phyloP scores from a whole-genome alignment of 2,888 invertebrate genomes.

The Dorcus hopei region DNA sequence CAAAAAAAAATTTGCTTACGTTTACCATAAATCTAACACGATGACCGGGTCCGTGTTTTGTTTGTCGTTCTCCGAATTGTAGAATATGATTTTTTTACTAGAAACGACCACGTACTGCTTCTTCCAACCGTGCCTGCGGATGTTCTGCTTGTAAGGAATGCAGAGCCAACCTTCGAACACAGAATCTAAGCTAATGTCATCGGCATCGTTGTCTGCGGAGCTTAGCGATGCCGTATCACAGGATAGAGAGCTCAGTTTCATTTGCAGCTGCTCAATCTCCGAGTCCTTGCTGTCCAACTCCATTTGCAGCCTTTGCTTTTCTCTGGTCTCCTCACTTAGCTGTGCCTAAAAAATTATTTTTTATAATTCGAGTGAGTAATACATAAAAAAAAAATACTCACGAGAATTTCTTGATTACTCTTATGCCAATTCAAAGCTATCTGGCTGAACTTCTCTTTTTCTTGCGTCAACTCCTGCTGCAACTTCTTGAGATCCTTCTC shows the following conservation, averaged over 20 bases:
- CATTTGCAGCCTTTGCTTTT: conserved; percentile 82
- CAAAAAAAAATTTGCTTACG: conserved; percentile 31
- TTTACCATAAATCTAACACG: conserved; percentile 90
- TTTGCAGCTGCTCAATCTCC: conserved; percentile 89
- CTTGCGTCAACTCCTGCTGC: conserved; percentile 90
- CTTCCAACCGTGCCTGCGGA: conserved; percentile 93
- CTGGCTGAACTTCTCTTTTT: conserved; percentile 92
- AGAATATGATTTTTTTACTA: conserved; percentile 95
- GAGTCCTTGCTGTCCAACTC: conserved; percentile 96
- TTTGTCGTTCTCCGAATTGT: conserved; percentile 91
- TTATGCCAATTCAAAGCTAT: conserved; percentile 79
- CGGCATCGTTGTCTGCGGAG: conserved; percentile 83
- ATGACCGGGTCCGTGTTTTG: conserved; percentile 92
- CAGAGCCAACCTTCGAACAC: conserved; percentile 95
- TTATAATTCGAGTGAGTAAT: background rate
- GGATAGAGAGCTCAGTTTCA: conserved; percentile 75
- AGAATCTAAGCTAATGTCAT: conserved; percentile 67
- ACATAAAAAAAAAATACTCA: conserved; percentile 25
- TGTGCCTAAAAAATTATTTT: conserved; percentile 58
- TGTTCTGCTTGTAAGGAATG: conserved; percentile 93
- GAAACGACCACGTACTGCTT: conserved; percentile 96
- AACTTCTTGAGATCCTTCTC: conserved; percentile 93
- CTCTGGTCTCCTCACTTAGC: conserved; percentile 75
- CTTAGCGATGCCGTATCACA: conserved; percentile 89
- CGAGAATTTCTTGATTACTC: conserved; percentile 75